Conservation (phyloP, 2,797 vertebrate species). For the Peromyscus aztecus region DNA sequence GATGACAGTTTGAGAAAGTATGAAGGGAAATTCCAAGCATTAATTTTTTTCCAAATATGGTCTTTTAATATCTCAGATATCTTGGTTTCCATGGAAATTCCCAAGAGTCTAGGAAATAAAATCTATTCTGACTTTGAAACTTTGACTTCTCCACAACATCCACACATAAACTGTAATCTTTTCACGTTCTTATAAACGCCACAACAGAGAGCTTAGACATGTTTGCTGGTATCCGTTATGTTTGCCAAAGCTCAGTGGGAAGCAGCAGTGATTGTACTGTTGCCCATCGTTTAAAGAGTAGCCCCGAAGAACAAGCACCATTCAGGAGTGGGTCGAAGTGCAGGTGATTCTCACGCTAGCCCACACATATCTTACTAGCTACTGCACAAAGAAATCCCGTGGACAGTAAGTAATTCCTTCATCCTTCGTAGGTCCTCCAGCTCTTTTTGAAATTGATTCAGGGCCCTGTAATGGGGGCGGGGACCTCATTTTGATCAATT, state of each 20-base stretch:
- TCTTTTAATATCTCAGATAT: constrained; percentile 47
- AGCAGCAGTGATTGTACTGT: not conserved
- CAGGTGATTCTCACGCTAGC: not conserved
- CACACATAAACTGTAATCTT: constrained; percentile 57
- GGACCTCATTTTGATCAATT: not conserved
- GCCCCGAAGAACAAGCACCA: not conserved
- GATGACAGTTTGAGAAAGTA: constrained; percentile 64
- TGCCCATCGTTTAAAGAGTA: not conserved
- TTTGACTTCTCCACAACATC: constrained; percentile 48
- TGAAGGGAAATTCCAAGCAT: constrained; percentile 66
- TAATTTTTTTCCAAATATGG: constrained; percentile 61
- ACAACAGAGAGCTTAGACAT: constrained; percentile 33
- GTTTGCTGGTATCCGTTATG: not conserved
- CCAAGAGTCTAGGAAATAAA: constrained; percentile 47
- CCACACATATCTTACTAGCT: constrained; percentile 13
- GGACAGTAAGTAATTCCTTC: not conserved
- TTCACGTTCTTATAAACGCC: constrained; percentile 15
- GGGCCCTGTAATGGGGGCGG: not conserved
- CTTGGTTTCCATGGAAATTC: constrained; percentile 62
- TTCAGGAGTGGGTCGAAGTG: not conserved
- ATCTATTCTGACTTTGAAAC: constrained; percentile 62
- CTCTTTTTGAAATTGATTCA: not conserved
- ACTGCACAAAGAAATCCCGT: not conserved
- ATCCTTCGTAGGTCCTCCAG: not conserved
- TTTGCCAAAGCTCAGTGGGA: constrained; percentile 9